phyloP scores from a whole-genome alignment of 2,888 invertebrate species.

The Dolichopus griseipennis region DNA sequence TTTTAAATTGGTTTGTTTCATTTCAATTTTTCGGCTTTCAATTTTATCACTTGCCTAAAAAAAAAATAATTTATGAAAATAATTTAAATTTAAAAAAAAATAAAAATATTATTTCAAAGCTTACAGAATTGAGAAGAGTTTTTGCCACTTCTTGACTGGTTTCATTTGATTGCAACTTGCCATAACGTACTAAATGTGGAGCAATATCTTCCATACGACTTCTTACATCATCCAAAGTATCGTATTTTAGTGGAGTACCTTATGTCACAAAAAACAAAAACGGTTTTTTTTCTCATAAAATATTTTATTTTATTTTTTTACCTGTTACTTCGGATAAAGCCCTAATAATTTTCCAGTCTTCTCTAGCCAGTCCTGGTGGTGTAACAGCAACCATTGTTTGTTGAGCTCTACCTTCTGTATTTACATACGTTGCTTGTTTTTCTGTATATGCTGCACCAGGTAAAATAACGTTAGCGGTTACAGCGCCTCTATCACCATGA shows the following conservation, averaged over 20 bases:
- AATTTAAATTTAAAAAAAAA: no score
- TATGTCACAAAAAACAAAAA: conserved; percentile 20
- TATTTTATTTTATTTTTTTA: no score
- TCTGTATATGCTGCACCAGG: conserved; percentile 98
- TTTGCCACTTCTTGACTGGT: not conserved
- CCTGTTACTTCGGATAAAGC: conserved; percentile 86
- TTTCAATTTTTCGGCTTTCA: conserved; percentile 53
- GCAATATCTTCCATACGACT: conserved; percentile 73
- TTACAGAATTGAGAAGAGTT: not conserved
- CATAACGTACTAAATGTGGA: conserved; percentile 80
- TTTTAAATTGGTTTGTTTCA: conserved; percentile 67
- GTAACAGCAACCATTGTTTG: conserved; percentile 78
- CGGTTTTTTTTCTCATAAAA: not conserved
- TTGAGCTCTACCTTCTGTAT: conserved; percentile 95
- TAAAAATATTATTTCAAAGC: not conserved
- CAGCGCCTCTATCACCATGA: conserved; percentile 92
- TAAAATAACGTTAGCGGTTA: conserved; percentile 83
- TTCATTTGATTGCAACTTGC: conserved; percentile 65
- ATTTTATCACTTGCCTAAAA: conserved; percentile 42
- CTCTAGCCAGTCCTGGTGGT: conserved; percentile 86
- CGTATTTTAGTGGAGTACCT: conserved; percentile 72
- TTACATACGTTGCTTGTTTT: conserved; percentile 94
- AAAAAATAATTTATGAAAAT: not conserved
- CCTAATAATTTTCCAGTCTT: conserved; percentile 97
- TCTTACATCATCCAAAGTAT: conserved; percentile 73